phyloP scores from a whole-genome alignment of 2,797 vertebrate species.

The Sitta carolinensis region DNA sequence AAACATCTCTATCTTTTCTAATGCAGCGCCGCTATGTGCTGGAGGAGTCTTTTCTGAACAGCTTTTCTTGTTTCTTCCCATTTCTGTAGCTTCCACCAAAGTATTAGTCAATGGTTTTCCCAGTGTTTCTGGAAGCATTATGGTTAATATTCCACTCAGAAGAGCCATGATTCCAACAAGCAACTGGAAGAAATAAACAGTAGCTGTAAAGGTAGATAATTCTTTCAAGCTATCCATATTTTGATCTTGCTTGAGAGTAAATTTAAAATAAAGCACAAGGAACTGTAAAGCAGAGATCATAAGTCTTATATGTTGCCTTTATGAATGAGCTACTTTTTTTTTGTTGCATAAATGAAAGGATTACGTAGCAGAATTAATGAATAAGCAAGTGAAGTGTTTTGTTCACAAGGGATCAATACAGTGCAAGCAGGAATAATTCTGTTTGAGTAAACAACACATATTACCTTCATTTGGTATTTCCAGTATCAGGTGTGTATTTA shows the following conservation, averaged over 20 bases:
- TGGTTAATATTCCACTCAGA: constrained; percentile 83
- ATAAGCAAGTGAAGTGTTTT: neutral
- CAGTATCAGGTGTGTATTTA: neutral
- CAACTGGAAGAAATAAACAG: constrained; percentile 69
- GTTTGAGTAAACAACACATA: neutral
- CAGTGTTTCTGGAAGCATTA: constrained; percentile 89
- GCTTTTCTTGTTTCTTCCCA: constrained; percentile 60
- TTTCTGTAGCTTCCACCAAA: constrained; percentile 83
- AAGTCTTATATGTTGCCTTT: neutral
- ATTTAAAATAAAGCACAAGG: neutral
- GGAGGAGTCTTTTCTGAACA: constrained; percentile 19
- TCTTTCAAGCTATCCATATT: neutral
- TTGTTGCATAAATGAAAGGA: neutral
- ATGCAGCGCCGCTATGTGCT: neutral
- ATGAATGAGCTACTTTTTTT: neutral
- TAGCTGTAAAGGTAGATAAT: constrained; percentile 1
- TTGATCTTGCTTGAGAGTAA: neutral
- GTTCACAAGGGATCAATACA: neutral
- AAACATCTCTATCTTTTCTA: constrained; percentile 58
- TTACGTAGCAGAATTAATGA: neutral
- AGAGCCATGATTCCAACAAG: constrained; percentile 88
- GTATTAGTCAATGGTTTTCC: constrained; percentile 85
- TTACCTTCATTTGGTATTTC: neutral
- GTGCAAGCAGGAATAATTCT: neutral
- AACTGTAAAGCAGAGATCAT: neutral